A percentile compares a stretch with the other conserved stretches of the same genome.
phyloP scores from a whole-genome alignment of 2,888 invertebrate species.

The Lithophane leautieri region DNA sequence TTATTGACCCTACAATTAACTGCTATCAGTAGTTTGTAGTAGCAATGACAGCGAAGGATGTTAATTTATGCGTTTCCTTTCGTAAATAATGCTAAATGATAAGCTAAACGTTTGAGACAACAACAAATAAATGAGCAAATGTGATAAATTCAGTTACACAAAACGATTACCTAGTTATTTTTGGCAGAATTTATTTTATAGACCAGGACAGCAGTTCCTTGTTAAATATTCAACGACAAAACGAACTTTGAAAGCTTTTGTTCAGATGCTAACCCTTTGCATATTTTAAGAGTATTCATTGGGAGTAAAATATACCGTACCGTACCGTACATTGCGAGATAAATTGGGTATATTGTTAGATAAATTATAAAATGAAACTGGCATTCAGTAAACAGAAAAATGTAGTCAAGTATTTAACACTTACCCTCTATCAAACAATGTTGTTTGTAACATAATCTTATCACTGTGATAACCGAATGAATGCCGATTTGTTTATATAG shows the following conservation, averaged over 20 bases:
- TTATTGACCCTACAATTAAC: slow-evolving; percentile 52
- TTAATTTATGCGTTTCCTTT: slow-evolving; percentile 57
- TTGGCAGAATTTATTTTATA: background rate
- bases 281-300: slow-evolving; percentile 35
- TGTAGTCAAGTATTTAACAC: slow-evolving; percentile 20
- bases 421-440: slow-evolving; percentile 46
- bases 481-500: slow-evolving; percentile 40
- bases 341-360: background rate
- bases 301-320: background rate
- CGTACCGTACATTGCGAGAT: no score
- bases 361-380: background rate
- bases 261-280: slow-evolving; percentile 44
- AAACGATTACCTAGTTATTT: background rate
- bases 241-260: slow-evolving; percentile 15
- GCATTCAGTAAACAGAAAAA: slow-evolving; percentile 11
- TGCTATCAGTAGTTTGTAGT: slow-evolving; percentile 39
- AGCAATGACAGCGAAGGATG: slow-evolving; percentile 41
- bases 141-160: slow-evolving; percentile 1
- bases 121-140: slow-evolving; percentile 32
- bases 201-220: background rate
- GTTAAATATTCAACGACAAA: slow-evolving; percentile 26
- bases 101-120: slow-evolving; percentile 46
- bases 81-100: slow-evolving; percentile 39
- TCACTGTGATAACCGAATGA: slow-evolving; percentile 52
- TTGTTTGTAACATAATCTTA: slow-evolving; percentile 55